Base-by-base conservation (phyloP, 2,113 vertebrate genomes). In the Phycodurus eques region DNA sequence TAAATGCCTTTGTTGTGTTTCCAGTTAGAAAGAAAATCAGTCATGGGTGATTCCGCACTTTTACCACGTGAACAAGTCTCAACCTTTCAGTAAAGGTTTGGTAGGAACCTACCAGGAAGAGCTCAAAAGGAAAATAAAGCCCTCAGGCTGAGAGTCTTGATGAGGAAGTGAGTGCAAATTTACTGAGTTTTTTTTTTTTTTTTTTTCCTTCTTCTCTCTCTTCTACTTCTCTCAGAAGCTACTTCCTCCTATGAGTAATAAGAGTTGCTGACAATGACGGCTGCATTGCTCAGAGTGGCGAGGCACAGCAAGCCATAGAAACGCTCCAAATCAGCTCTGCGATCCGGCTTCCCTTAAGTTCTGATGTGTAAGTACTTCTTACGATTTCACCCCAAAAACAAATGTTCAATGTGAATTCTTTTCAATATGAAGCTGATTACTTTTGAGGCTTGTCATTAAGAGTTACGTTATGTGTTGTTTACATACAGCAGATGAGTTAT, bases 201-300 rank as follows among this genome's bases (percentile, higher is more conserved):
- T 59, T 13, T 5, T 14, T 11, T 79, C 56, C 22, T 43, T 70
- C 63, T 61, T 59, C 4, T 5, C 5, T n/a, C 19, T 46, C 27
- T 69, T 71, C 19, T 63, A 33, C 8, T 39, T 49, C 51, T 46
- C 68, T 79, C 74, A 71, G 47, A 63, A 72, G 62, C 44, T 76
- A 90, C 90, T 92, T 91, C 91, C 88, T 92, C 80, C 79, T 87
- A 47, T 81, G 88, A 84, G 73, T 78, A 74, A 89, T 79, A 78
- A 74, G 70, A 77, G 59, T 61, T 35, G 59, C 44, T 31, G 12
- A 67, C 44, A 33, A 67, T 47, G 46, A 67, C 43, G 13, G 46
- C n/a, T 71, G 12, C 47, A 68, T 47, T 56, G 62, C 59, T 68
- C 70, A 74, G 17, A 68, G 42, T 19, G 44, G 64, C 51, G 59